Evolutionary conservation across 2,888 invertebrate species (phyloP).

Genomic region (Ectemnius lituratus): DNA sequence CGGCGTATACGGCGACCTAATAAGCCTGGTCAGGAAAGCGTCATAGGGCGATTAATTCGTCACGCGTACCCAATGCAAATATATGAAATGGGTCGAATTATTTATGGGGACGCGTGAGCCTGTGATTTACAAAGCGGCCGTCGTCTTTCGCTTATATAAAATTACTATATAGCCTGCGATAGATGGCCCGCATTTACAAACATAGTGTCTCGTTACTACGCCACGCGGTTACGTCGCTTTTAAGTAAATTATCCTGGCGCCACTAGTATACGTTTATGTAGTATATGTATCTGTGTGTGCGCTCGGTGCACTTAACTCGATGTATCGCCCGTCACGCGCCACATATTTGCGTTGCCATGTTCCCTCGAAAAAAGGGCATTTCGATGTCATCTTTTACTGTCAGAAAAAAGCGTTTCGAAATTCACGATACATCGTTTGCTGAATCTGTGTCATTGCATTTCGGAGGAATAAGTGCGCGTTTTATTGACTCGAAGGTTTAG

Average conservation of each 20-base stretch:
- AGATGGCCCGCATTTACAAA: conserved; percentile 11
- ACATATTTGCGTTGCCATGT: conserved; percentile 13
- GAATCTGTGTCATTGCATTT: too few relatives aligned
- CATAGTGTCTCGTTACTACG: conserved; percentile 7
- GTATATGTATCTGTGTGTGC: neutral
- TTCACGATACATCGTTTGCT: too few relatives aligned
- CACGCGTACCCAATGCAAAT: neutral
- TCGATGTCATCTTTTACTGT: neutral
- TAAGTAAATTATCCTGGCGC: conserved; percentile 32
- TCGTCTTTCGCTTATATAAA: neutral
- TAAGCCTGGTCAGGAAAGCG: neutral
- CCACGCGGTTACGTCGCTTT: conserved; percentile 25
- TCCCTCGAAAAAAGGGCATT: neutral
- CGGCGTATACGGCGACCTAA: neutral
- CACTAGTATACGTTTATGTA: neutral
- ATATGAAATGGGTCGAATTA: neutral
- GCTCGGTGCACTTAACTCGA: conserved; percentile 30
- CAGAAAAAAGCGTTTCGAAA: too few relatives aligned
- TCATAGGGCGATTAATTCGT: conserved; percentile 3
- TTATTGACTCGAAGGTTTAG: too few relatives aligned
- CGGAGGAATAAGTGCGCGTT: too few relatives aligned
- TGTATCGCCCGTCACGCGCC: conserved; percentile 18
- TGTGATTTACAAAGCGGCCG: neutral
- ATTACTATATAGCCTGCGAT: neutral
- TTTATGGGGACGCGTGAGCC: conserved; percentile 1